Conservation (phyloP, 30 jellyfish, hydroid and myxozoan genomes). For the Cassiopea andromeda region DNA sequence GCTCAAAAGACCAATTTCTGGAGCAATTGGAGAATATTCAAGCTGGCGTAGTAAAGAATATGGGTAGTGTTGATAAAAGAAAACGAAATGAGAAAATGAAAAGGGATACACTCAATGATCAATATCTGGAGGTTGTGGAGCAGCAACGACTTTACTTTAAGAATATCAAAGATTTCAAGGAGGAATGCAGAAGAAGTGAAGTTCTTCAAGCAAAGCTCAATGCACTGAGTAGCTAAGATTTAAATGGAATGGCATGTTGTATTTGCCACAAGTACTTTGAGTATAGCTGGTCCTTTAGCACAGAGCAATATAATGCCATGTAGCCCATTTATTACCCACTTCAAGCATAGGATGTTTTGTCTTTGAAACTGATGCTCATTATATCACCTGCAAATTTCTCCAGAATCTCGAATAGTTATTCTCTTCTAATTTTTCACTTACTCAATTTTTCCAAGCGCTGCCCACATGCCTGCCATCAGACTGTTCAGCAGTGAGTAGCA, state of each 20-base stretch:
- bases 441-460: no score
- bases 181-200: conserved; percentile 96
- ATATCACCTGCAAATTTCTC: no score
- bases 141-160: conserved; percentile 85
- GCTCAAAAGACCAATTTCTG: conserved; percentile 82
- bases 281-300: no score
- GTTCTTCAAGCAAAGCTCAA: conserved; percentile 63
- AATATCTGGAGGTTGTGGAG: conserved; percentile 69
- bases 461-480: no score
- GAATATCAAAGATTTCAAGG: conserved; percentile 87
- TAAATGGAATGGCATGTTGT: not conserved
- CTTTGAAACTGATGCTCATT: no score
- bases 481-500: no score
- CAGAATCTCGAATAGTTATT: no score
- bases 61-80: conserved; percentile 80
- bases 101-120: conserved; percentile 80
- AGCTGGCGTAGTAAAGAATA: conserved; percentile 78
- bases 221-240: not conserved
- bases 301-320: no score
- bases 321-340: no score
- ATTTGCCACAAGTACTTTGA: no score
- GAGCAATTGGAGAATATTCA: conserved; percentile 84
- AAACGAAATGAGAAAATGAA: conserved; percentile 77
- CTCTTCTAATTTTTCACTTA: no score
- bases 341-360: no score